A percentile compares a stretch with the other conserved stretches of the same genome.
These are phyloP conservation scores for Camelus bactrianus DNA, from an alignment of 2,113 vertebrate genomes.

Conservation along the genomic window DNA sequence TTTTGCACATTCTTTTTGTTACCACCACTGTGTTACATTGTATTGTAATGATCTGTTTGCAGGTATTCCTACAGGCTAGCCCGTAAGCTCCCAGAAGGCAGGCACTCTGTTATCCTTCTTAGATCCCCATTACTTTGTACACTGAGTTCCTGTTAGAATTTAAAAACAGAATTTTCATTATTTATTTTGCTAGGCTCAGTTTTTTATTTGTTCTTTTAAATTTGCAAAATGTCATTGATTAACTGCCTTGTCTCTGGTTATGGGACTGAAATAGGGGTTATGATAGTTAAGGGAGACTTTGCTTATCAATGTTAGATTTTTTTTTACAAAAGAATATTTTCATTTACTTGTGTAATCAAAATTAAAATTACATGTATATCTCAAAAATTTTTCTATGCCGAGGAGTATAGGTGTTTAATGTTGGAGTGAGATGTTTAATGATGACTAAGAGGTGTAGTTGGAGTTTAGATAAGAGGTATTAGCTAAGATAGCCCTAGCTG, in stretches of 20 bases:
- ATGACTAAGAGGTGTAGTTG: background rate
- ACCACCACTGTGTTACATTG: background rate
- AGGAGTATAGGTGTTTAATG: background rate
- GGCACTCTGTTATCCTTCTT: background rate
- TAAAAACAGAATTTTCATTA: background rate
- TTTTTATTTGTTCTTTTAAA: constrained; percentile 23
- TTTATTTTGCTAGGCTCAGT: constrained; percentile 17
- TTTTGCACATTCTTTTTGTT: background rate
- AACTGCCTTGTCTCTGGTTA: background rate
- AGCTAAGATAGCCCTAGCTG: background rate
- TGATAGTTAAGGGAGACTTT: background rate
- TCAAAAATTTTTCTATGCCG: background rate
- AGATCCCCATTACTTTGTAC: background rate
- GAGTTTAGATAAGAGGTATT: background rate
- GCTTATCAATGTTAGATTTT: background rate
- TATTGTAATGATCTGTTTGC: background rate
- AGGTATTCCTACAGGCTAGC: background rate
- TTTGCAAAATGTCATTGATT: constrained; percentile 13
- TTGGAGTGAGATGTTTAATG: background rate
- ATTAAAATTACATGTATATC: background rate
- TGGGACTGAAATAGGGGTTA: background rate
- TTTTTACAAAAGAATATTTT: constrained; percentile 22
- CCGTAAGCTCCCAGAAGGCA: background rate
- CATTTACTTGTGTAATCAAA: constrained; percentile 17
- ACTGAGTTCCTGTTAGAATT: background rate